phyloP scores from a whole-genome alignment of 2,113 vertebrate genomes.

The Verasper variegatus region DNA sequence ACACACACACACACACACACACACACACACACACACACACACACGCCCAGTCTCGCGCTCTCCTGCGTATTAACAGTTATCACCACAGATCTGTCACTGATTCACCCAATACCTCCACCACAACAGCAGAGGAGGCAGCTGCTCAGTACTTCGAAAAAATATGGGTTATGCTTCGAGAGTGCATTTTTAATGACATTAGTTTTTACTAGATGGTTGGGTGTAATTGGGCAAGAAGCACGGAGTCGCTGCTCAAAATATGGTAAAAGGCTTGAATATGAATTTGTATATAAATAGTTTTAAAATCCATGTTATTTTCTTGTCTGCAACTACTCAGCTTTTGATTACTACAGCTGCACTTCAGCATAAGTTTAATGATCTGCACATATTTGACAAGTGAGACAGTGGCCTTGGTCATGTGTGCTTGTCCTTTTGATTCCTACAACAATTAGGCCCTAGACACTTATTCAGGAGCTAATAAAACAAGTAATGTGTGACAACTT shows the following conservation, averaged over 20 bases:
- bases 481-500: neutral
- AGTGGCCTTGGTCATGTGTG: neutral
- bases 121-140: neutral
- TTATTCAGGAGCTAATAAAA: neutral
- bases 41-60: neutral
- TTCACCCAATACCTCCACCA: slow-evolving; percentile 18
- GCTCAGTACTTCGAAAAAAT: neutral
- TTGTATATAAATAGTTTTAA: neutral
- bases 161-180: neutral
- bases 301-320: too few species aligned
- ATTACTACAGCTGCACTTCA: too few species aligned
- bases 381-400: neutral
- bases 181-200: slow-evolving; percentile 25
- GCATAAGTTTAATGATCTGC: neutral
- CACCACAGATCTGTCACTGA: slow-evolving; percentile 42
- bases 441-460: neutral
- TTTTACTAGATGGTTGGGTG: slow-evolving; percentile 4
- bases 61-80: slow-evolving; percentile 40
- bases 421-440: neutral
- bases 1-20: slow-evolving; percentile 1
- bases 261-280: too few species aligned
- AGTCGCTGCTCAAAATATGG: too few species aligned
- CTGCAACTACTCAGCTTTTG: too few species aligned
- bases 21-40: neutral
- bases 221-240: neutral